A percentile compares a stretch with the other conserved stretches of the same genome.
Evolutionary conservation across 2,113 vertebrate genomes (phyloP).

Genomic region (Rafetus swinhoei): DNA sequence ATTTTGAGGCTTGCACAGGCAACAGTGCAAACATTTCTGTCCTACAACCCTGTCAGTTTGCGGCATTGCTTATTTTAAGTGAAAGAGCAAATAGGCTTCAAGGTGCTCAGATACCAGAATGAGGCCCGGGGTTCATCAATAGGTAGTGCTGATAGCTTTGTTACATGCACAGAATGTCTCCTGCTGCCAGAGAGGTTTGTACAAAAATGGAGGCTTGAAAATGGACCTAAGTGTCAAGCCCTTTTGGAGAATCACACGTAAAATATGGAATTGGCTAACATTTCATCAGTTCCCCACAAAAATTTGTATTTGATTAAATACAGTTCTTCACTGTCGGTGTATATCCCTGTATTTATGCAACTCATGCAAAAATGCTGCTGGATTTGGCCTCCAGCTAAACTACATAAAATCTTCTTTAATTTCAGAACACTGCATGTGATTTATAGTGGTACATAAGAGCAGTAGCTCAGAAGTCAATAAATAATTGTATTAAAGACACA

Average conservation of each 20-base stretch:
- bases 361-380: neutral
- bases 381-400: neutral
- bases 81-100: neutral
- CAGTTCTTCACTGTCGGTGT: neutral
- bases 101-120: rapidly evolving
- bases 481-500: neutral
- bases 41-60: neutral
- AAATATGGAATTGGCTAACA: neutral
- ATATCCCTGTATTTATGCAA: neutral
- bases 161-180: neutral
- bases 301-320: constrained; percentile 14
- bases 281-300: constrained; percentile 10
- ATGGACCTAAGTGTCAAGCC: neutral
- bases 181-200: neutral
- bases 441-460: constrained; percentile 2
- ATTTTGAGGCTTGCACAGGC: neutral
- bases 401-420: constrained; percentile 1
- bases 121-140: neutral
- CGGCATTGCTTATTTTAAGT: neutral
- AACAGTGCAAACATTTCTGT: neutral
- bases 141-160: neutral
- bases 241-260: neutral
- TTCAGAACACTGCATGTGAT: neutral
- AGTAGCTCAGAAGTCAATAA: neutral
- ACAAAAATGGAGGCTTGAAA: neutral